Evolutionary conservation across 2,797 vertebrate genomes (phyloP), one percentile per base, ranked within the genome.

Genomic region (Enteromius viviparus): DNA sequence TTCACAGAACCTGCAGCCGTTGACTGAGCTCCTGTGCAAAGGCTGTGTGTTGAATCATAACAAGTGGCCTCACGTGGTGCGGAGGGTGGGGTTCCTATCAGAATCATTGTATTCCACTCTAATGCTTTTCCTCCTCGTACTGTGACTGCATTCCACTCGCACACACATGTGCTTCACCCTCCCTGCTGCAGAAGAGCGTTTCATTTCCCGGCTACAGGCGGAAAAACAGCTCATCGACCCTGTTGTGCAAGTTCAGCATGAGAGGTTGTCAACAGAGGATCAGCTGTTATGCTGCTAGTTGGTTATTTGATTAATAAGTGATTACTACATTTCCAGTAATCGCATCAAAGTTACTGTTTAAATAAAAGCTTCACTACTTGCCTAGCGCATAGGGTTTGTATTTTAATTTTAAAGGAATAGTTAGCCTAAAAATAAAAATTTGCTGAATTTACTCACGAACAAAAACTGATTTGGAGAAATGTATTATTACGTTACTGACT

Each of bases 21-120:
- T 75, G 72, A 32, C 21, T 15, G 58, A 60, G 60, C 65, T 65
- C 32, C 55, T 68, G 81, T 32, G 34, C 72, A 45, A 78, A 81
- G 74, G 74, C 74, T 72, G 79, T 0, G 4, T 81, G 62, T 80
- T 83, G 62, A 82, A 80, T 74, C 69, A 69, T 82, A 80, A 87
- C 84, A 78, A 82, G 75, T 64, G n/a, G 9, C 23, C 60, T 79
- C 75, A 78, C 68, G 85, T 81, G 78, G 74, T 71, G 42, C 65
- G 3, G 77, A 69, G 69, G 84, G 81, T 84, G 80, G 42, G 78
- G 68, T 47, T 72, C 34, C 45, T 75, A 66, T 84, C 47, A 0
- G 21, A 45, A 78, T 65, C 69, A 84, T 65, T 65, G 65, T 78
- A 77, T 71, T 84, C 75, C 29, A 53, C 34, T 68, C 65, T 58